phyloP scores from a whole-genome alignment of 2,113 vertebrate genomes.

The Rhombomys opimus region DNA sequence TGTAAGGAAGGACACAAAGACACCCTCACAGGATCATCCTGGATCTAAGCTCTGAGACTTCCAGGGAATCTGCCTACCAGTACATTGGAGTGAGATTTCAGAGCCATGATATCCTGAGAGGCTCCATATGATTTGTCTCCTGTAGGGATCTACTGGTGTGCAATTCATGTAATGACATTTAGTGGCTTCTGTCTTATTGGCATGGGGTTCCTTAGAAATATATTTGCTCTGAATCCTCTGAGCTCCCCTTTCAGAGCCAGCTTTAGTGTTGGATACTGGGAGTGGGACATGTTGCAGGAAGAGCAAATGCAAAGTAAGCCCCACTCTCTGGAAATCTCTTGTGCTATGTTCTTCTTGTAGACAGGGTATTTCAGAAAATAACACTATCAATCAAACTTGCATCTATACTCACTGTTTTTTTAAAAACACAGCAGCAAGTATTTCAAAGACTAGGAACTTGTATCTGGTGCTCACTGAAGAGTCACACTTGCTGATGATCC shows the following conservation, averaged over 20 bases:
- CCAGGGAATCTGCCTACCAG: not conserved
- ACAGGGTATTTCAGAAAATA: accelerated
- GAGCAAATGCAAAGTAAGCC: accelerated
- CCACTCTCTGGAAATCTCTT: not conserved
- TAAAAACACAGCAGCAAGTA: not conserved
- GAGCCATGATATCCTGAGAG: not conserved
- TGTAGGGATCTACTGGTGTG: no score
- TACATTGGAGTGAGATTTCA: accelerated
- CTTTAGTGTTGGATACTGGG: accelerated
- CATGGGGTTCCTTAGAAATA: not conserved
- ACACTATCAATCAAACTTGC: not conserved
- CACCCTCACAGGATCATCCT: not conserved
- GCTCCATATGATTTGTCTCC: not conserved
- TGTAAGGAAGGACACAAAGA: no score
- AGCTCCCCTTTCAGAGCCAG: not conserved
- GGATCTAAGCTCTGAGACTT: not conserved
- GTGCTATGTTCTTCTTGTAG: accelerated
- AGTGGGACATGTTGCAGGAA: accelerated
- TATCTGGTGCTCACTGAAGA: not conserved
- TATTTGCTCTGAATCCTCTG: not conserved
- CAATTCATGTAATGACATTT: no score
- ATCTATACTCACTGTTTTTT: not conserved
- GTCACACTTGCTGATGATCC: not conserved
- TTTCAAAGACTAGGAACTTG: not conserved
- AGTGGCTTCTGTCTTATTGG: not conserved